A percentile compares a stretch with the other conserved stretches of the same genome.
Evolutionary conservation across 1,140 invertebrate genomes (phyloP).

Genomic region (Delia radicum): DNA sequence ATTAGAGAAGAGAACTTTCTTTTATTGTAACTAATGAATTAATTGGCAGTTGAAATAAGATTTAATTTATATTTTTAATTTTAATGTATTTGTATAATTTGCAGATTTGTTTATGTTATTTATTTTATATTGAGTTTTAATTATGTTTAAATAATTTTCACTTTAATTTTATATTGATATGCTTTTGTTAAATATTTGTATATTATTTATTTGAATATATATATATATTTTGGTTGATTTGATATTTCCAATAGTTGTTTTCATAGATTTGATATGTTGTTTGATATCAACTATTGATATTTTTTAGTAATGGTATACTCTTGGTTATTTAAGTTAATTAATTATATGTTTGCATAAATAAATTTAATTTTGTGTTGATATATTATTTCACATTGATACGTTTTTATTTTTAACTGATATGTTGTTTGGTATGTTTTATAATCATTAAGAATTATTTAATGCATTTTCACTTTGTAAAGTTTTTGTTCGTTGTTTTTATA

Average conservation of each 20-base stretch:
- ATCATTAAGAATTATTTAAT: no score
- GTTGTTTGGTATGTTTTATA: background rate
- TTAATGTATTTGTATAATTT: constrained; percentile 20
- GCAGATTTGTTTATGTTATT: background rate
- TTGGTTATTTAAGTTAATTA: background rate
- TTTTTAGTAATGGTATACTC: background rate
- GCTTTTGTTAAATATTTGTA: background rate
- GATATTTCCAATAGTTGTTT: background rate
- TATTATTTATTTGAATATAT: background rate
- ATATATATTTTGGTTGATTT: background rate
- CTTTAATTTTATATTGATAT: background rate
- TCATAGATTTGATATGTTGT: background rate
- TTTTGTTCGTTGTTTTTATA: background rate
- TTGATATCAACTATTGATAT: background rate
- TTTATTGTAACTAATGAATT: constrained; percentile 21
- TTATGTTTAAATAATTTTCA: background rate
- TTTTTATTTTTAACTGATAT: background rate
- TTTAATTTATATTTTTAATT: background rate
- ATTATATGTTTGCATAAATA: background rate
- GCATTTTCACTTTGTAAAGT: background rate
- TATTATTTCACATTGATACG: background rate
- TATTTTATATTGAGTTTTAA: background rate
- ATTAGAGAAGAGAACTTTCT: background rate
- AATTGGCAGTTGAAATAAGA: constrained; percentile 22
- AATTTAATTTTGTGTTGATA: background rate